These are phyloP conservation scores for Anastatus disparis DNA, from an alignment of 1,140 invertebrate species.

Conservation along the genomic window DNA sequence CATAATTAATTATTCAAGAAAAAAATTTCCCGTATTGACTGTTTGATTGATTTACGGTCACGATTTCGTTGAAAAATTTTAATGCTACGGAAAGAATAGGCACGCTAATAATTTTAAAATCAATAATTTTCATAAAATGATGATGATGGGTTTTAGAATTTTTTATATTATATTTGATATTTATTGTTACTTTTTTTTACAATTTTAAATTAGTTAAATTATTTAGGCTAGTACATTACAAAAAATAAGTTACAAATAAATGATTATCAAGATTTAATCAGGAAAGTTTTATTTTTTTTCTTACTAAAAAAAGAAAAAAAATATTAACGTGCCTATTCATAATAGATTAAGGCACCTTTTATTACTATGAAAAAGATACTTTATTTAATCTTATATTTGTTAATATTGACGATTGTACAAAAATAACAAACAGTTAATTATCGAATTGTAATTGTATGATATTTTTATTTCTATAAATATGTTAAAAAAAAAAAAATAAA, in stretches of 20 bases:
- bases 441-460: too few species aligned
- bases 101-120: constrained; percentile 19
- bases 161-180: neutral
- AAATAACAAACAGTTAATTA: constrained; percentile 11
- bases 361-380: constrained; percentile 23
- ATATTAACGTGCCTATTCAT: constrained; percentile 3
- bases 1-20: neutral
- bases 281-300: constrained; percentile 10
- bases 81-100: neutral
- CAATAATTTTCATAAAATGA: too few species aligned
- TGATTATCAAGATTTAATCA: neutral
- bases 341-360: constrained; percentile 18
- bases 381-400: neutral
- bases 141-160: too few species aligned
- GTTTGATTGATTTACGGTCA: neutral
- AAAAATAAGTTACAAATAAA: constrained; percentile 8
- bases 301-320: too few species aligned
- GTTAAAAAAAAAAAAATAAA: too few species aligned
- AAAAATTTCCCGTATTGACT: neutral
- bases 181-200: too few species aligned
- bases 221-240: constrained; percentile 2
- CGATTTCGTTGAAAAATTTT: neutral
- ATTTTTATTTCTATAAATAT: too few species aligned
- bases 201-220: constrained; percentile 4
- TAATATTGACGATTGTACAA: constrained; percentile 9